Evolutionary conservation across 1,140 invertebrate genomes (phyloP), one percentile per base, ranked within the genome.

Genomic region (Drepana arcuata): DNA sequence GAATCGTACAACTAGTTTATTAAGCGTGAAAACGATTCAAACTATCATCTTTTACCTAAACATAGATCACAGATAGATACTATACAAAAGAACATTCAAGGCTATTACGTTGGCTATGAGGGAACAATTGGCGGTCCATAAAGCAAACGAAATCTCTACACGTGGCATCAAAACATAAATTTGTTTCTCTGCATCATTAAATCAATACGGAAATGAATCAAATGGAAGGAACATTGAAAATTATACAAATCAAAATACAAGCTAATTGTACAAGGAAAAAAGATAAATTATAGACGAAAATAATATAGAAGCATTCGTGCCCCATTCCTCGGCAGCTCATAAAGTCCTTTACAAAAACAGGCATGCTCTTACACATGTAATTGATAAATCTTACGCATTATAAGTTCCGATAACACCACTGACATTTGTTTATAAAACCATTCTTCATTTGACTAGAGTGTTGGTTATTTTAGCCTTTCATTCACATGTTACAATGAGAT

Each of bases 41-140:
- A 61, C 57, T 56, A 65, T 70, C 44, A 69, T 70, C 71, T 74
- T 79, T 74, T 70, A 70, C 74, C 74, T 79, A 74, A 75, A 67
- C 53, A 72, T 74, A 79, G 54, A 79, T 75, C 69, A 79, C 71
- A 79, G 69, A 72, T 79, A 62, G 55, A 71, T 48, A n/a, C n/a
- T n/a, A 54, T 61, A 74, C 66, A 68, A 71, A 70, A 69, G 37
- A 50, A 48, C 38, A n/a, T n/a, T n/a, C n/a, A n/a, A n/a, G n/a
- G n/a, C n/a, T n/a, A n/a, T n/a, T n/a, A n/a, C n/a, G n/a, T n/a
- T n/a, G n/a, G n/a, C n/a, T n/a, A n/a, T n/a, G n/a, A n/a, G n/a
- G n/a, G n/a, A n/a, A n/a, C n/a, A n/a, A n/a, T n/a, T n/a, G n/a
- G n/a, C n/a, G n/a, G n/a, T n/a, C n/a, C n/a, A n/a, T n/a, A n/a